Evolutionary conservation across 2,113 vertebrate species (phyloP), one percentile per base, ranked within the genome.

Genomic region (Ptyas mucosa): DNA sequence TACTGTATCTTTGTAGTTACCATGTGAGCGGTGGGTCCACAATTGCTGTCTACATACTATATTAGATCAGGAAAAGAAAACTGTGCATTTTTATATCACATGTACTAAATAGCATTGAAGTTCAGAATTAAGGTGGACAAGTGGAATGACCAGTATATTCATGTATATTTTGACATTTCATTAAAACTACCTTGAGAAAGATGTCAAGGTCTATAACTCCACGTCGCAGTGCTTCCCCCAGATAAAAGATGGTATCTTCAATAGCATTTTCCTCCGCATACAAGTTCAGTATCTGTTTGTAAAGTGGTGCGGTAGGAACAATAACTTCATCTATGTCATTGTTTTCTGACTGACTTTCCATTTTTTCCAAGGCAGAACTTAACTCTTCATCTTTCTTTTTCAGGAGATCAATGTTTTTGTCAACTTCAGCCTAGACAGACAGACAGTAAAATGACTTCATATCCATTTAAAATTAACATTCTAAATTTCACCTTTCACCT

Each of bases 251-350:
- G 87, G 99, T 99, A 96, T 99, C 99, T 97, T 99, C 99, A 94
- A 99, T 99, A 90, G 99, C 99, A 87, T 99, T 99, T 96, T 99
- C 99, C 94, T 99, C 99, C 57, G 99, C 99, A 52, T 99, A 99
- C 61, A 99, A 98, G 97, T 99, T 99, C 90, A 99, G 97, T 95
- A 99, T 99, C 97, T 99, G 99, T 97, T 99, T 99, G 97, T 99
- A 99, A 29, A 99, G 98, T 0, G 99, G 99, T 34, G 99, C 99
- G 0, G 99, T 99, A 58, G 99, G 99, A 93, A 99, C 98, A 94
- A 99, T 99, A 95, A 99, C 98, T 90, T 99, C 99, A 94, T 99
- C 99, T 64, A 99, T 99, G 96, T 99, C 99, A 90, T 99, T 99
- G 97, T 99, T 99, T 97, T 99, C 99, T 2, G 99, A 98, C n/a